These are phyloP conservation scores for Parasteatoda tepidariorum DNA, from an alignment of 1,140 invertebrate species.

Conservation along the genomic window DNA sequence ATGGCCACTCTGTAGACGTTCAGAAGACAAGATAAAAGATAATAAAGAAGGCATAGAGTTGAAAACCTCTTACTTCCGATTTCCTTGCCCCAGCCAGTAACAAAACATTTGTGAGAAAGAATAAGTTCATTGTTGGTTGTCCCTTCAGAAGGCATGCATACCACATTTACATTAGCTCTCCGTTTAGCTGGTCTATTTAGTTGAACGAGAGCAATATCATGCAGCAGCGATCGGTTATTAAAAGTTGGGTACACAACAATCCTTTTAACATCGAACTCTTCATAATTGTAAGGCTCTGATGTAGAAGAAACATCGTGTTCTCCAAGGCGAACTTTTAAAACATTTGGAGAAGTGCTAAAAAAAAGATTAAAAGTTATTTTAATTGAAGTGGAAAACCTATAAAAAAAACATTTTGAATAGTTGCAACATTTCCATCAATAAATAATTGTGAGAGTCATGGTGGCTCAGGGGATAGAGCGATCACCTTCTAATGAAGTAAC, in stretches of 20 bases:
- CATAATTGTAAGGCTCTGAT: constrained; percentile 65
- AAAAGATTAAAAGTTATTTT: too few species aligned
- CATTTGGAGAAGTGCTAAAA: constrained; percentile 58
- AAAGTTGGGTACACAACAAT: constrained; percentile 66
- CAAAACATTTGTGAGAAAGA: constrained; percentile 68
- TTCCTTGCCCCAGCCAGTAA: constrained; percentile 74
- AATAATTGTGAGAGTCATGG: too few species aligned
- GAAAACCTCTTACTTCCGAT: constrained; percentile 70
- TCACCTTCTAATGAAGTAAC: too few species aligned
- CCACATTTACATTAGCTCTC: constrained; percentile 69
- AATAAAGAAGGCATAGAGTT: too few species aligned
- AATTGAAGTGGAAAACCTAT: too few species aligned
- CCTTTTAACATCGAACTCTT: constrained; percentile 64
- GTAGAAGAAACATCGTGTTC: constrained; percentile 71
- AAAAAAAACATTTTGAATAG: too few species aligned
- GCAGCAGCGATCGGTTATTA: constrained; percentile 68
- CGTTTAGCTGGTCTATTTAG: constrained; percentile 66
- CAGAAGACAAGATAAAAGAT: too few species aligned
- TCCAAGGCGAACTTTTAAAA: constrained; percentile 70
- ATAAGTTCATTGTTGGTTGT: constrained; percentile 61
- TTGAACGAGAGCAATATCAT: constrained; percentile 70
- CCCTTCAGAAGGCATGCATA: constrained; percentile 69
- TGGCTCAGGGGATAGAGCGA: too few species aligned
- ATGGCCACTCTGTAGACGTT: too few species aligned
- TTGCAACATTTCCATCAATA: too few species aligned